Conservation (phyloP, 2,113 vertebrate species). For the Sceloporus tristichus region DNA sequence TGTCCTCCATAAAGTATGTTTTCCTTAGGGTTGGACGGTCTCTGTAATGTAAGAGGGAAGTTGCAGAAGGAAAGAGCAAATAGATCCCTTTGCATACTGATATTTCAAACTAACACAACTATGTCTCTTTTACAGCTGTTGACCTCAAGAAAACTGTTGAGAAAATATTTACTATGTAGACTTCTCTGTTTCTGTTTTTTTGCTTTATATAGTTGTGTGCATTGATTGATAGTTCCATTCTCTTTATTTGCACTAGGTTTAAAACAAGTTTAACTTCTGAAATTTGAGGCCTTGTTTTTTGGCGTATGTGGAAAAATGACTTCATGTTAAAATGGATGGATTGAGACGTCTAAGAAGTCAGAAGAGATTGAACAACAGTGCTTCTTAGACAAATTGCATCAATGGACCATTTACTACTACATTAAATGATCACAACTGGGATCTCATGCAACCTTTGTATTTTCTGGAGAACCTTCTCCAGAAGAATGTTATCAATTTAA, state of each 20-base stretch:
- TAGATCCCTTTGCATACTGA: neutral
- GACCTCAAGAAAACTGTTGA: neutral
- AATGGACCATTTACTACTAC: constrained; percentile 55
- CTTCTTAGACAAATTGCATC: constrained; percentile 52
- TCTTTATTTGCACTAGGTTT: constrained; percentile 65
- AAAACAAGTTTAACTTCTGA: constrained; percentile 47
- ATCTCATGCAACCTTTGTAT: constrained; percentile 76
- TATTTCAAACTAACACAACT: too few relatives aligned
- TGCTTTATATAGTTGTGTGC: neutral
- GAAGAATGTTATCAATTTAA: constrained; percentile 74
- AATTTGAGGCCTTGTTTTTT: constrained; percentile 36
- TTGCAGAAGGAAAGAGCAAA: neutral
- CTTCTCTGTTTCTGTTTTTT: neutral
- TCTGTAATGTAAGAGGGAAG: neutral
- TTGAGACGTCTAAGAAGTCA: constrained; percentile 58
- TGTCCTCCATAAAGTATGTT: neutral
- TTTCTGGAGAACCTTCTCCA: constrained; percentile 80
- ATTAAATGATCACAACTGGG: constrained; percentile 75
- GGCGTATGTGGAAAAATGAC: constrained; percentile 59
- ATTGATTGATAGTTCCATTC: constrained; percentile 54
- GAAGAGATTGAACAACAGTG: constrained; percentile 60
- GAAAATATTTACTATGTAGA: neutral
- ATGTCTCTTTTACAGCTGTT: neutral
- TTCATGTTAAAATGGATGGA: constrained; percentile 67
- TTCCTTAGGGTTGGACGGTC: neutral